Base-by-base conservation (phyloP, 2,888 invertebrate species). In the Congeria kusceri region DNA sequence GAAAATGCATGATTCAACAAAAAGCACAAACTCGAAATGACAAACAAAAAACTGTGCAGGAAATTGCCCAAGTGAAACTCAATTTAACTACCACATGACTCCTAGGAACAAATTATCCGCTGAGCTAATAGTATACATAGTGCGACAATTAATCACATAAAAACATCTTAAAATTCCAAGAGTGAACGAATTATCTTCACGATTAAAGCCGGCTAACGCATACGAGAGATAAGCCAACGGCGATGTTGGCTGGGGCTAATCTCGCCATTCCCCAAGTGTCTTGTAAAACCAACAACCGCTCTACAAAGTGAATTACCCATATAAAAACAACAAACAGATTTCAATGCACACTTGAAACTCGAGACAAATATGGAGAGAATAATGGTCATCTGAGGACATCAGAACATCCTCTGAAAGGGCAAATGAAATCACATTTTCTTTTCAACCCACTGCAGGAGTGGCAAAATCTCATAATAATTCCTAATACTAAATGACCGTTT, bases 21-120 rank as follows among this genome's bases (percentile, higher is more conserved):
- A 32, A 32, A 32, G 32, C 5, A 32, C 32, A 32, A 32, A 32
- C 32, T 9, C 4, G 4, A 32, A 7, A 9, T 32, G 32, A 32
- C 32, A 4, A 32, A 32, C n/a, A 32, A 32, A 32, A 32, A 32
- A 32, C n/a, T 49, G 49, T 9, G 49, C 49, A 77, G 80, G 80
- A 85, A 83, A 81, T 79, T 57, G 70, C 27, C 39, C 15, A 62
- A 64, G 25, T 56, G 57, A 77, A 80, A 85, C 85, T 70, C 77
- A 53, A 77, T 85, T 77, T 65, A 78, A 62, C 58, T 64, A 56
- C 77, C 57, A 49, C 64, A 75, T 57, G 79, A 81, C 83, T 83
- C 86, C 86, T 80, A 80, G 78, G 84, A 82, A 82, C 82, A 80
- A 84, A 86, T 85, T 80, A 74, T 77, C 79, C 58, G 64, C 57